These are phyloP conservation scores for Climacteris rufus DNA, from an alignment of 2,113 vertebrate species.

Conservation along the genomic window DNA sequence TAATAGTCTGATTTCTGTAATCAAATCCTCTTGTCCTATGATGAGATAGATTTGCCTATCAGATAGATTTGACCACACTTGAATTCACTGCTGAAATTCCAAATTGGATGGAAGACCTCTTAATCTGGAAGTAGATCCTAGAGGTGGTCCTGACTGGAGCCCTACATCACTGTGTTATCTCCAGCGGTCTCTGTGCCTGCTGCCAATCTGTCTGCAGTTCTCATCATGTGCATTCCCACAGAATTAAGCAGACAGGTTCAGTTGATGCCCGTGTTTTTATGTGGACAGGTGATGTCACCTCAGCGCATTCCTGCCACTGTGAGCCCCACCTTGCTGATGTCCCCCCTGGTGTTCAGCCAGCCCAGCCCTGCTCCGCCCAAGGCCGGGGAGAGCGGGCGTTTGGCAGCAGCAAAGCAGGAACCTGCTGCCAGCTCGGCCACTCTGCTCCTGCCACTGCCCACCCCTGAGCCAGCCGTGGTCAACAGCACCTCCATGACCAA, in stretches of 20 bases:
- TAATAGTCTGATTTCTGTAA: background rate
- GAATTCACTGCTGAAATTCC: background rate
- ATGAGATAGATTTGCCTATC: background rate
- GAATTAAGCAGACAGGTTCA: background rate
- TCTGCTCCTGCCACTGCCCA: slow-evolving; percentile 57
- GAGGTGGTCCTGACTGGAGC: background rate
- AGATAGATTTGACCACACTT: background rate
- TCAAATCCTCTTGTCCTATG: background rate
- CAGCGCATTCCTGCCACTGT: slow-evolving; percentile 75
- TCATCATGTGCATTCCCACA: background rate
- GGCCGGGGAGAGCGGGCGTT: background rate
- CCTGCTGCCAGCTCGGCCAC: background rate
- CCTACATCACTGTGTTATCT: fast-evolving
- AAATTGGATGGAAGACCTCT: background rate
- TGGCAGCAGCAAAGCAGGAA: slow-evolving; percentile 15
- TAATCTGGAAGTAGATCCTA: background rate
- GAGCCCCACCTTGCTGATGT: slow-evolving; percentile 80
- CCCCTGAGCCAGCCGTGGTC: background rate
- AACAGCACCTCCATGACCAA: slow-evolving; percentile 69
- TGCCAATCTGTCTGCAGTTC: background rate
- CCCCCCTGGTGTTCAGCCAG: slow-evolving; percentile 85
- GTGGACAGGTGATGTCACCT: slow-evolving; percentile 76
- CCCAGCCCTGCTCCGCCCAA: slow-evolving; percentile 30
- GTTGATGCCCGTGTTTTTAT: background rate
- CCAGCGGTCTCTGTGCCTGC: background rate